Percentiles rank a stretch among this genome's conserved stretches.
Conservation (phyloP, 1,140 invertebrate genomes). For the Drosophila mauritiana region DNA sequence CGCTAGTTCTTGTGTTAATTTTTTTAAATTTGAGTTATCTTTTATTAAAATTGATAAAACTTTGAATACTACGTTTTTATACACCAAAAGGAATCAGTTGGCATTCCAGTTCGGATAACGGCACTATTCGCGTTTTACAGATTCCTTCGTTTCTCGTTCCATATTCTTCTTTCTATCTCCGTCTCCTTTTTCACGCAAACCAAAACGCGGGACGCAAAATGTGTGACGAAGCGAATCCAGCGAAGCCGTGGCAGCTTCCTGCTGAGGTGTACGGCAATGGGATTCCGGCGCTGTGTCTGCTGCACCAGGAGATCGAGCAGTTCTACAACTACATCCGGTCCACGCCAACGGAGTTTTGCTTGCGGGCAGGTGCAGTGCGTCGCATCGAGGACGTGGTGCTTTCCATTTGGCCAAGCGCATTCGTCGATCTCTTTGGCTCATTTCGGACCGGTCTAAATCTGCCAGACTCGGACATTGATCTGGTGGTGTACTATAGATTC, state of each 20-base stretch:
- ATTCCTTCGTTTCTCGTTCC: not conserved
- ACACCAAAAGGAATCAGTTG: not conserved
- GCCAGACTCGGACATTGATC: slow-evolving; percentile 57
- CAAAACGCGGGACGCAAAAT: not conserved
- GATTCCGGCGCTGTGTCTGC: slow-evolving; percentile 29
- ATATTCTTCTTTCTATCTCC: not conserved
- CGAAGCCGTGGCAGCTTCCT: slow-evolving; percentile 42
- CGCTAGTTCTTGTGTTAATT: slow-evolving; percentile 3
- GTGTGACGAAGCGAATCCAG: slow-evolving; percentile 19
- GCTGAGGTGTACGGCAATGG: slow-evolving; percentile 47
- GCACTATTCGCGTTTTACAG: not conserved
- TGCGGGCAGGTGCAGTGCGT: slow-evolving; percentile 42
- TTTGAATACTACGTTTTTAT: not conserved
- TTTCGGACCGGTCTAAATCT: slow-evolving; percentile 57
- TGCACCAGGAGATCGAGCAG: slow-evolving; percentile 60
- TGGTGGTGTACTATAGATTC: slow-evolving; percentile 31
- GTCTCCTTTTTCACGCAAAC: not conserved
- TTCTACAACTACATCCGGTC: slow-evolving; percentile 56
- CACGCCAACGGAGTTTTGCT: slow-evolving; percentile 46
- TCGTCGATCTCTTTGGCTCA: slow-evolving; percentile 59
- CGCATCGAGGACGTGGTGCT: slow-evolving; percentile 48
- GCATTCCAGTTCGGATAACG: slow-evolving; percentile 27
- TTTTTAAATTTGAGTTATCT: slow-evolving; percentile 14
- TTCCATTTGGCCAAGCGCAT: slow-evolving; percentile 43
- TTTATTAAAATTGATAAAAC: not conserved